These are phyloP conservation scores for Melolontha melolontha DNA, from an alignment of 2,888 invertebrate species.

Conservation along the genomic window DNA sequence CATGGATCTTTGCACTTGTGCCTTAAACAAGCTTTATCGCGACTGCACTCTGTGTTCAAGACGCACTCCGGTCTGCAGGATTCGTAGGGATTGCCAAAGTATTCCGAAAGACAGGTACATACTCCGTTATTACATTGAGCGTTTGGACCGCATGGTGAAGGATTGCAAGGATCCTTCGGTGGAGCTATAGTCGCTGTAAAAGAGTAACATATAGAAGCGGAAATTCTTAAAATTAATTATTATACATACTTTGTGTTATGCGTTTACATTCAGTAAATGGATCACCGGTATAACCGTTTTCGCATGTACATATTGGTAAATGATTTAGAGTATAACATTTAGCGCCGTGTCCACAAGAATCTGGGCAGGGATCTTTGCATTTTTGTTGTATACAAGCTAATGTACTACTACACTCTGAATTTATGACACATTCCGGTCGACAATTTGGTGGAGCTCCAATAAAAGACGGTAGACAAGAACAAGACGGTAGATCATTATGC, in stretches of 20 bases:
- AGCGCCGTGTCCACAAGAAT: constrained; percentile 84
- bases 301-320: constrained; percentile 83
- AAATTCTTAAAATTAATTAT: neutral
- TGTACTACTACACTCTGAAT: constrained; percentile 82
- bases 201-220: neutral
- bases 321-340: constrained; percentile 84
- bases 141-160: constrained; percentile 83
- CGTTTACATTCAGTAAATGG: constrained; percentile 80
- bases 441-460: constrained; percentile 84
- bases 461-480: constrained; percentile 83
- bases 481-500: constrained; percentile 78
- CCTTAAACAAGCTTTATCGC: constrained; percentile 74
- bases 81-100: constrained; percentile 76
- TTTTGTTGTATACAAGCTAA: constrained; percentile 82
- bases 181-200: constrained; percentile 48
- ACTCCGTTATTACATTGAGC: constrained; percentile 74
- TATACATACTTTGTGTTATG: constrained; percentile 63
- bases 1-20: constrained; percentile 80
- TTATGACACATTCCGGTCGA: constrained; percentile 83
- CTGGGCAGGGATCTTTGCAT: constrained; percentile 86
- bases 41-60: constrained; percentile 74
- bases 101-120: constrained; percentile 73
- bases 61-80: constrained; percentile 80
- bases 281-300: constrained; percentile 82
- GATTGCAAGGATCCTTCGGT: constrained; percentile 72